Evolutionary conservation across 2,888 invertebrate genomes (phyloP).

Genomic region (Tryphoninae sp.): DNA sequence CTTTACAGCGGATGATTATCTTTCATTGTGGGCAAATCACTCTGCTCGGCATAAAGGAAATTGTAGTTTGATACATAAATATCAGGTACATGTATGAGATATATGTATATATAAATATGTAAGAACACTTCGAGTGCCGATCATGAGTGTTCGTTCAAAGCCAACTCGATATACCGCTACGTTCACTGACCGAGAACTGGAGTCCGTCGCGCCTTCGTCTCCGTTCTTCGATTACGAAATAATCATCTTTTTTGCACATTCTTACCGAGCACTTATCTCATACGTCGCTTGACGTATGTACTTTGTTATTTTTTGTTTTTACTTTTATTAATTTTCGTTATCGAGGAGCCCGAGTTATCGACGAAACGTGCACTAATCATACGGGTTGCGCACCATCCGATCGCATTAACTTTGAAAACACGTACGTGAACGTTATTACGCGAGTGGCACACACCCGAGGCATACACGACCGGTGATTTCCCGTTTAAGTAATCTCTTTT

Average conservation of each 20-base stretch:
- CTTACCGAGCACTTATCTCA: slow-evolving; percentile 48
- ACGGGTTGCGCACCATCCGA: not conserved
- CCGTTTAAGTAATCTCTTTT: not conserved
- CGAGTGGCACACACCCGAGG: not conserved
- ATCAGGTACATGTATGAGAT: not conserved
- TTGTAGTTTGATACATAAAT: not conserved
- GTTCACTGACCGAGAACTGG: slow-evolving; percentile 76
- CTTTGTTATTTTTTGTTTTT: slow-evolving; percentile 2
- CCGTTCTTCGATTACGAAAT: slow-evolving; percentile 67
- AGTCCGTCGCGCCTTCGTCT: slow-evolving; percentile 31
- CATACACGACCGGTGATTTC: slow-evolving; percentile 23
- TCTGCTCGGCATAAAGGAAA: not conserved
- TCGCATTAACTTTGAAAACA: not conserved
- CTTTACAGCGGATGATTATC: not conserved
- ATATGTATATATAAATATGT: not conserved
- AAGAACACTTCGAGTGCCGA: not conserved
- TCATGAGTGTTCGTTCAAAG: slow-evolving; percentile 16
- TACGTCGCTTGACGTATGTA: not conserved
- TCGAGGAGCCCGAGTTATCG: slow-evolving; percentile 26
- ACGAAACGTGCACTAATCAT: not conserved
- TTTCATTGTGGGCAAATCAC: slow-evolving; percentile 5
- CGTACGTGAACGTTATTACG: not conserved
- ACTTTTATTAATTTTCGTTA: slow-evolving; percentile 30
- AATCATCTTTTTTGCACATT: slow-evolving; percentile 41
- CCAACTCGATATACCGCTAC: slow-evolving; percentile 72